phyloP scores from a whole-genome alignment of 2,888 invertebrate genomes.

The Pollenia labialis region DNA sequence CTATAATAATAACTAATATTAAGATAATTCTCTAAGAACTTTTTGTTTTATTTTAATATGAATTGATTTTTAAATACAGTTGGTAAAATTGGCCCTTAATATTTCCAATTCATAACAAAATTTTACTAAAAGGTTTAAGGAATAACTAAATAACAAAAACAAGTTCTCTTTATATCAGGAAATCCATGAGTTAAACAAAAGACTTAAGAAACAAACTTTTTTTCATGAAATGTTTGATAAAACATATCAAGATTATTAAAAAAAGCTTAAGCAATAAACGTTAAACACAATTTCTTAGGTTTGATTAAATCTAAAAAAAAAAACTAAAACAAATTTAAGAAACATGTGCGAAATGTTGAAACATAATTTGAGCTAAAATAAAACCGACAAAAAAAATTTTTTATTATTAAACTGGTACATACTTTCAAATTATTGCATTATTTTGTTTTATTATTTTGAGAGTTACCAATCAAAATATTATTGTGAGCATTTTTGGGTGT shows the following conservation, averaged over 20 bases:
- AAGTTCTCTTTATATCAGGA: neutral
- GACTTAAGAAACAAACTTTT: slow-evolving; percentile 29
- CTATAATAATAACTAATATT: too few species aligned
- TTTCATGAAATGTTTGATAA: neutral
- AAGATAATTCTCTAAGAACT: too few species aligned
- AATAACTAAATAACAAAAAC: neutral
- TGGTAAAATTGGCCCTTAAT: too few species aligned
- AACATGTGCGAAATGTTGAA: slow-evolving; percentile 45
- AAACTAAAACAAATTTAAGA: slow-evolving; percentile 6
- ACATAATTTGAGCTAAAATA: slow-evolving; percentile 3
- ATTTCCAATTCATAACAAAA: slow-evolving; percentile 2
- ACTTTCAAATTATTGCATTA: slow-evolving; percentile 54
- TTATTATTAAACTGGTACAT: slow-evolving; percentile 32
- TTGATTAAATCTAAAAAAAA: slow-evolving; percentile 6
- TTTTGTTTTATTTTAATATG: too few species aligned
- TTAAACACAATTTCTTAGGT: neutral
- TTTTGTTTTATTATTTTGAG: slow-evolving; percentile 4
- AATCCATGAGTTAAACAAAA: neutral
- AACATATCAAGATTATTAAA: slow-evolving; percentile 10
- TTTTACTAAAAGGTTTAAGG: neutral
- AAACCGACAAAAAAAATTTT: slow-evolving; percentile 9
- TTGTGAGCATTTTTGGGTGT: slow-evolving; percentile 36
- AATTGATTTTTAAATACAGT: too few species aligned
- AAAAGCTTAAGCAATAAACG: neutral
- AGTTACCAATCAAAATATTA: slow-evolving; percentile 23